These are phyloP conservation scores for Circaetus gallicus DNA, from an alignment of 2,113 vertebrate genomes.

Conservation along the genomic window DNA sequence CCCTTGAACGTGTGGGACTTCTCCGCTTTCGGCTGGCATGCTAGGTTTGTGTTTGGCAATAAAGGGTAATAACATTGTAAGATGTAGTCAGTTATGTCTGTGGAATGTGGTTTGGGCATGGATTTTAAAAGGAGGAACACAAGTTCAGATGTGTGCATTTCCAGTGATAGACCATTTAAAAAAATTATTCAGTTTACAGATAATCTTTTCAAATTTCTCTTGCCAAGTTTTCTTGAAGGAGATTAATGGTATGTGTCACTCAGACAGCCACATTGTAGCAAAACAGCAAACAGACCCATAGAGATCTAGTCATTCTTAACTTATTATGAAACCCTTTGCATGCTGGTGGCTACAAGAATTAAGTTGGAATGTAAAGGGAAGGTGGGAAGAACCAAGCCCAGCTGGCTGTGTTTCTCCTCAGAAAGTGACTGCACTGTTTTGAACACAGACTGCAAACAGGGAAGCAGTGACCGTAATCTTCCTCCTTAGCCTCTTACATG, in stretches of 20 bases:
- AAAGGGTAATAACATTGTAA: not conserved
- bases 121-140: not conserved
- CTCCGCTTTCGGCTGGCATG: not conserved
- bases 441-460: not conserved
- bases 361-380: not conserved
- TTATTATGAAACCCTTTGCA: not conserved
- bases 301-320: not conserved
- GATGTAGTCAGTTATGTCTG: not conserved
- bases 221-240: not conserved
- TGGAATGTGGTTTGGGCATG: not conserved
- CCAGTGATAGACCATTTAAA: not conserved
- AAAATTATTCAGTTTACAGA: not conserved
- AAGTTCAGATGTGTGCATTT: not conserved
- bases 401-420: not conserved
- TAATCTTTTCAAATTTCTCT: not conserved
- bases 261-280: not conserved
- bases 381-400: not conserved
- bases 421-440: not conserved
- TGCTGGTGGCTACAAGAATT: not conserved
- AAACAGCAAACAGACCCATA: not conserved
- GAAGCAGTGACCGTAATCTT: not conserved
- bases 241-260: not conserved
- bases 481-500: not conserved
- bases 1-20: not conserved
- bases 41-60: not conserved